A percentile compares a stretch with the other conserved stretches of the same genome.
These are phyloP conservation scores for Drosophila paramelanica DNA, from an alignment of 2,888 invertebrate species.

Conservation along the genomic window DNA sequence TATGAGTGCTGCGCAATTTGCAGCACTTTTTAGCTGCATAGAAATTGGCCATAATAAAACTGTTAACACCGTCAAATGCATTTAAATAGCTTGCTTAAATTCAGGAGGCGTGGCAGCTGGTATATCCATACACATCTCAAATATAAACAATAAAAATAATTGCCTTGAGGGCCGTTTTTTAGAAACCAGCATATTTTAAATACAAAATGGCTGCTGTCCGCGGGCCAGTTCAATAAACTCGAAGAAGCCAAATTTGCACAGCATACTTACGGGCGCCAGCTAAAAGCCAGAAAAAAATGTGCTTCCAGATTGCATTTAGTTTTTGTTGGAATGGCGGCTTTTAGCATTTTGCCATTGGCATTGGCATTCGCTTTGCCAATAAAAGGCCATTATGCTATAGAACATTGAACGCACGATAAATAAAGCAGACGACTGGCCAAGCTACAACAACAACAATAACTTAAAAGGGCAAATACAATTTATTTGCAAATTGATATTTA, in stretches of 20 bases:
- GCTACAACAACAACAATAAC: constrained; percentile 30
- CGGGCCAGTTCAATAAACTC: constrained; percentile 71
- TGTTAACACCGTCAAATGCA: constrained; percentile 71
- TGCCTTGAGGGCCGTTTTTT: constrained; percentile 39
- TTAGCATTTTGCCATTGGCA: constrained; percentile 33
- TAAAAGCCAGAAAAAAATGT: constrained; percentile 20
- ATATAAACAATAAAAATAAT: constrained; percentile 57
- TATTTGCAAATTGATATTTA: constrained; percentile 81
- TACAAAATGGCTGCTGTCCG: constrained; percentile 31
- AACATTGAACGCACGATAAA: constrained; percentile 71
- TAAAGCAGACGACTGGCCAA: constrained; percentile 51
- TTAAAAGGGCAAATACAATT: constrained; percentile 68
- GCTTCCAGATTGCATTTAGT: constrained; percentile 65
- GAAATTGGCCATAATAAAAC: constrained; percentile 63
- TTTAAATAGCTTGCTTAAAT: constrained; percentile 73
- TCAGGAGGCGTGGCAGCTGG: constrained; percentile 41
- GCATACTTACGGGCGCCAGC: constrained; percentile 64
- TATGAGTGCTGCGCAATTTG: constrained; percentile 40
- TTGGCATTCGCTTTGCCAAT: constrained; percentile 58
- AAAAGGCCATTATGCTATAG: constrained; percentile 74
- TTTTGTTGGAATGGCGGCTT: constrained; percentile 19
- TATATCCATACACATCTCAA: neutral
- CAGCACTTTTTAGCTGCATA: constrained; percentile 26
- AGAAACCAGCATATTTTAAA: constrained; percentile 26
- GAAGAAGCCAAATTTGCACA: constrained; percentile 36